Conservation (phyloP, 2,888 invertebrate species). For the Tenthredo scrophulariae region DNA sequence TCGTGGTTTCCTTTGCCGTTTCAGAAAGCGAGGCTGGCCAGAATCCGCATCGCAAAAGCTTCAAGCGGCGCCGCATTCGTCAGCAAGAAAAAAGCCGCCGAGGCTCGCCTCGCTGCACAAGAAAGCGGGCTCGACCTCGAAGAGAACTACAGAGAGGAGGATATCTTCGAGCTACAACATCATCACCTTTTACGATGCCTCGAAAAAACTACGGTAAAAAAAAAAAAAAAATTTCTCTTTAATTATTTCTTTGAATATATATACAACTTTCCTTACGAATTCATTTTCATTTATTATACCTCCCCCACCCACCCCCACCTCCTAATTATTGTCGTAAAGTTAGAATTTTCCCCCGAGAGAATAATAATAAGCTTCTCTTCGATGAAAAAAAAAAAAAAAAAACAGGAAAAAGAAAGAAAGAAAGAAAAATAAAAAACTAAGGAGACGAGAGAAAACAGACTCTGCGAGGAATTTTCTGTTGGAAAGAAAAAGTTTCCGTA, state of each 20-base stretch:
- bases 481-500: neutral
- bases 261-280: neutral
- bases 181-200: constrained; percentile 98
- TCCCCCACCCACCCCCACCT: neutral
- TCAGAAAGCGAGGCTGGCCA: constrained; percentile 98
- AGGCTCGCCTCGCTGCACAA: constrained; percentile 95
- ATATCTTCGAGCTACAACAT: constrained; percentile 99
- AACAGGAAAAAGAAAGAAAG: neutral
- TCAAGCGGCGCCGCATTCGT: constrained; percentile 99
- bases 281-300: neutral
- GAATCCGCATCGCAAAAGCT: constrained; percentile 99
- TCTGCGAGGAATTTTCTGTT: neutral
- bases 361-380: neutral
- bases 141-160: constrained; percentile 94
- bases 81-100: constrained; percentile 98
- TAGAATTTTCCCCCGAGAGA: neutral
- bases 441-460: neutral
- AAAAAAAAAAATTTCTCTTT: constrained; percentile 59
- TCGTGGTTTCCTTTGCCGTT: constrained; percentile 73
- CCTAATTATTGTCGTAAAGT: neutral
- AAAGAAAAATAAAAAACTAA: neutral
- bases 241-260: neutral
- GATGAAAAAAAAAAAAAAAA: neutral
- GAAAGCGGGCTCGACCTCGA: constrained; percentile 95
- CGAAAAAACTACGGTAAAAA: constrained; percentile 95